Evolutionary conservation across 2,797 vertebrate species (phyloP).

Genomic region (Falco rusticolus): DNA sequence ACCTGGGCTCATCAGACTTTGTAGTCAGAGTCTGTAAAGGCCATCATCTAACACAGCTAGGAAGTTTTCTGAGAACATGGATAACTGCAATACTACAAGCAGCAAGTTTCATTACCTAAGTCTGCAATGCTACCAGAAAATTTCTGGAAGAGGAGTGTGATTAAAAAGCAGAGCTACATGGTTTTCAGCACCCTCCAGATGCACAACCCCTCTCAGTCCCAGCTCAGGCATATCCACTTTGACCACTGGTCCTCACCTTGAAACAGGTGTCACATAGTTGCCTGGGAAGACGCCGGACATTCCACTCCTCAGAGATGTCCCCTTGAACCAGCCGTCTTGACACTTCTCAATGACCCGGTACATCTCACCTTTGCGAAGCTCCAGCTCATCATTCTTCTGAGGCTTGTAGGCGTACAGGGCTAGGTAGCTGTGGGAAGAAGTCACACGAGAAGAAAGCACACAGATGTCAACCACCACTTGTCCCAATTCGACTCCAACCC

Average conservation of each 20-base stretch:
- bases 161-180: not conserved
- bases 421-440: constrained; percentile 85
- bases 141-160: not conserved
- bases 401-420: constrained; percentile 97
- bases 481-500: not conserved
- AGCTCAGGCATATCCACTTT: not conserved
- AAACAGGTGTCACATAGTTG: constrained; percentile 97
- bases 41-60: not conserved
- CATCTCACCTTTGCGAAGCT: constrained; percentile 97
- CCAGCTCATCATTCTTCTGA: constrained; percentile 96
- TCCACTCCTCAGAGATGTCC: constrained; percentile 90
- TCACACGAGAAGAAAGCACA: not conserved
- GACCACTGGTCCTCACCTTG: constrained; percentile 79
- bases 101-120: not conserved
- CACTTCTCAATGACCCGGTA: constrained; percentile 99
- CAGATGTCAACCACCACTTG: not conserved
- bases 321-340: constrained; percentile 99
- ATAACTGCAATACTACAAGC: not conserved
- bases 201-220: not conserved
- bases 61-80: not conserved
- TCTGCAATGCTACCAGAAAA: not conserved
- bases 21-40: not conserved
- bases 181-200: not conserved
- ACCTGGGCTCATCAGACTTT: not conserved
- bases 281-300: constrained; percentile 96